These are phyloP conservation scores for Uropsilus gracilis DNA, from an alignment of 2,113 vertebrate genomes.

Conservation along the genomic window DNA sequence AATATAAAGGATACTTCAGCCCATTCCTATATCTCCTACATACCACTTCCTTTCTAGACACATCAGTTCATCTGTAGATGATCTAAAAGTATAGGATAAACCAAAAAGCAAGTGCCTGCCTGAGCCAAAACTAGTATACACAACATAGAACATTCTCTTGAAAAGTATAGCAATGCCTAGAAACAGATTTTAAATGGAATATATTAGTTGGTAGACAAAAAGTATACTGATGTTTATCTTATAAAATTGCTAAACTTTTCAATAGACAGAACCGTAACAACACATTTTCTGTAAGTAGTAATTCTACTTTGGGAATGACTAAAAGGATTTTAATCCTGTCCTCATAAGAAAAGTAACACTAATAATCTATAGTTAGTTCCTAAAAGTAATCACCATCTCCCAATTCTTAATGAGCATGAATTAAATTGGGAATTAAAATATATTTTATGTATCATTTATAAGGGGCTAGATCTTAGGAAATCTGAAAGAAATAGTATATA, in stretches of 20 bases:
- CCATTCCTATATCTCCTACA: constrained; percentile 82
- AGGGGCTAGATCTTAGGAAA: neutral
- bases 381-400: constrained; percentile 59
- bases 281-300: neutral
- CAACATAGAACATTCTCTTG: constrained; percentile 66
- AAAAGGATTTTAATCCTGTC: constrained; percentile 18
- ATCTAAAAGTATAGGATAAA: constrained; percentile 66
- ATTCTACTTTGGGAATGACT: constrained; percentile 49
- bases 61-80: constrained; percentile 69
- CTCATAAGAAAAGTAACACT: constrained; percentile 42
- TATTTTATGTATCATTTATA: constrained; percentile 41
- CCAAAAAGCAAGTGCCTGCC: constrained; percentile 35
- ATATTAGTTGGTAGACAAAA: constrained; percentile 46
- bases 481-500: constrained; percentile 7
- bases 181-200: neutral
- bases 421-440: constrained; percentile 40
- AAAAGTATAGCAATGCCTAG: constrained; percentile 67
- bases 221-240: neutral
- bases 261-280: neutral
- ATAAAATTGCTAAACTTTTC: constrained; percentile 64
- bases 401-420: constrained; percentile 33
- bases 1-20: constrained; percentile 86
- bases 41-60: constrained; percentile 67
- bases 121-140: constrained; percentile 61
- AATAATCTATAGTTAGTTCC: constrained; percentile 1